Evolutionary conservation across 2,888 invertebrate species (phyloP), one percentile per base, ranked within the genome.

Genomic region (Drosophila setosimentum): DNA sequence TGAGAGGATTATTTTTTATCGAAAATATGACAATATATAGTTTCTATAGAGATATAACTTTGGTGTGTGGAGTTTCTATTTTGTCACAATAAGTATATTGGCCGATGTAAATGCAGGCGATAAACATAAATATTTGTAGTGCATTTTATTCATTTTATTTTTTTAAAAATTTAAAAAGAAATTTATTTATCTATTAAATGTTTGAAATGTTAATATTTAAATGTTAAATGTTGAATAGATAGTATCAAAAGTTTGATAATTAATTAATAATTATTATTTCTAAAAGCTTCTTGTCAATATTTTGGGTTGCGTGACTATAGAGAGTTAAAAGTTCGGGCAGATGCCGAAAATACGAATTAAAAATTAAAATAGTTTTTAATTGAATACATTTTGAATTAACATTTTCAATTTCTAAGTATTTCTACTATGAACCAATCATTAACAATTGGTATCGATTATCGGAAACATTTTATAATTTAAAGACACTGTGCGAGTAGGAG

Each of bases 401-500:
- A 1, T 8, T 16, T 8, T 5, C 24, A 16, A 33, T 24, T 33
- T 33, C 8, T 4, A 45, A 5, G 3, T 6, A 16, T n/a, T n/a
- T n/a, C n/a, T n/a, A n/a, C n/a, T n/a, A n/a, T n/a, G n/a, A n/a
- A n/a, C n/a, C n/a, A n/a, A n/a, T n/a, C 11, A 57, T 16, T 16
- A 16, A 30, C 3, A 57, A n/a, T 10, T 16, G 8, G 10, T 30
- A 57, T 57, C 16, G 29, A 30, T 40, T 29, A 30, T 29, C 13
- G 1, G 5, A 2, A 40, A 29, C 1, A 10, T 5, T 27, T 10
- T 21, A 29, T 29, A 5, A 53, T 33, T 45, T 30, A 8, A 18
- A 10, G 33, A 57, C 81, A 78, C 48, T 58, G 77, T 78, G 73
- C 62, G 32, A 30, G 54, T 27, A 40, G 45, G 50, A 49, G 45